These are phyloP conservation scores for Linyphia triangularis DNA, from an alignment of 2,888 invertebrate genomes.

Conservation along the genomic window DNA sequence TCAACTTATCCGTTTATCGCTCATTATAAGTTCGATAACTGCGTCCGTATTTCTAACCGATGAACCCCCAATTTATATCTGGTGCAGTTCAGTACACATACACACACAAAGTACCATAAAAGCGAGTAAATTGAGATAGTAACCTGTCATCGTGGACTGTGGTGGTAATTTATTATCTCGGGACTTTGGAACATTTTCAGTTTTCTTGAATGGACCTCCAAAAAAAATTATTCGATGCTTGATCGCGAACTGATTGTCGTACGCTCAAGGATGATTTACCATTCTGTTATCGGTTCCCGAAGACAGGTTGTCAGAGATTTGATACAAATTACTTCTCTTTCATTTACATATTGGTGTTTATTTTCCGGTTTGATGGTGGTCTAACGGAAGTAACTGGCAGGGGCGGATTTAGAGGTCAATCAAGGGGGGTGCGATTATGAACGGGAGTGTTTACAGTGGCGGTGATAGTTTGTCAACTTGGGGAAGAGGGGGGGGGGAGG, in stretches of 20 bases:
- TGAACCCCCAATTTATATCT: background rate
- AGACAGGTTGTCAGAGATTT: background rate
- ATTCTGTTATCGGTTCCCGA: constrained; percentile 22
- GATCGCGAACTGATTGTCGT: constrained; percentile 25
- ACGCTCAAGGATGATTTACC: constrained; percentile 32
- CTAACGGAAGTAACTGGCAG: background rate
- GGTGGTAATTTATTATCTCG: constrained; percentile 8
- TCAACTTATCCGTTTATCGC: too few relatives aligned
- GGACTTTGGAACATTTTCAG: constrained; percentile 38
- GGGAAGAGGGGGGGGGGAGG: too few relatives aligned
- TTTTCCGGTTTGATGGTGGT: background rate
- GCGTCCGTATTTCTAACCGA: background rate
- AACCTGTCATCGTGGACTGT: constrained; percentile 20
- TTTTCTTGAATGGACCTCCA: constrained; percentile 15
- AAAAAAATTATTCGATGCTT: constrained; percentile 22
- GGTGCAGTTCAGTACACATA: background rate
- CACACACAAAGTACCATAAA: background rate
- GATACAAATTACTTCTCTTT: constrained; percentile 42
- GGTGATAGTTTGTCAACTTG: too few relatives aligned
- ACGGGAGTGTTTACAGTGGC: too few relatives aligned
- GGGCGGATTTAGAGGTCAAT: too few relatives aligned
- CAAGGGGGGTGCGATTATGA: too few relatives aligned
- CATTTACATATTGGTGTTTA: background rate
- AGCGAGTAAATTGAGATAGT: constrained; percentile 8
- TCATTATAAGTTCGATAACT: background rate